Percentiles rank a stretch among this genome's conserved stretches.
Evolutionary conservation across 2,888 invertebrate species (phyloP).

Genomic region (Ariolimax columbianus): DNA sequence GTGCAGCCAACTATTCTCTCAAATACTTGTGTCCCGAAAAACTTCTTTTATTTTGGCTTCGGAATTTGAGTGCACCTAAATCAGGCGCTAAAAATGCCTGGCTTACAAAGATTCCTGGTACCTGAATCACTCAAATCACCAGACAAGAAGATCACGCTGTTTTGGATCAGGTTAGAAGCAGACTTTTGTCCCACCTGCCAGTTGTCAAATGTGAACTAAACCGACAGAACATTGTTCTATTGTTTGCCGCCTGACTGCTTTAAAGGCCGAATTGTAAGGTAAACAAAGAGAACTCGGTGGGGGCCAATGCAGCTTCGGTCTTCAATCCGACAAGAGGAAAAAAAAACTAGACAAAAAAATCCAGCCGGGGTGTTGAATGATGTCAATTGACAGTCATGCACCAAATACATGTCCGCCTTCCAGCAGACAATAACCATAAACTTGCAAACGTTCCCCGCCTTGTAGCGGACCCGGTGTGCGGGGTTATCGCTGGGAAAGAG

Average conservation of each 20-base stretch:
- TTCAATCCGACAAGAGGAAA: neutral
- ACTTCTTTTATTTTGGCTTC: no score
- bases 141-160: neutral
- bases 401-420: constrained; percentile 23
- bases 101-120: no score
- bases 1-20: no score
- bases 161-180: neutral
- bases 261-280: neutral
- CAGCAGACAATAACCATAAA: constrained; percentile 30
- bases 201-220: neutral
- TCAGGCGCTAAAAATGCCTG: neutral
- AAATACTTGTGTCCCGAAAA: no score
- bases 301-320: neutral
- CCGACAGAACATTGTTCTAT: neutral
- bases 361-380: constrained; percentile 12
- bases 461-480: neutral
- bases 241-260: neutral
- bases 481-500: constrained; percentile 31
- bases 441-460: constrained; percentile 9
- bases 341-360: neutral
- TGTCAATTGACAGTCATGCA: constrained; percentile 35
- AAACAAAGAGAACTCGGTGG: neutral
- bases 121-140: neutral
- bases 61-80: no score
- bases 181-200: neutral